These are phyloP conservation scores for Meloe dianella DNA, from an alignment of 2,888 invertebrate species.

Conservation along the genomic window DNA sequence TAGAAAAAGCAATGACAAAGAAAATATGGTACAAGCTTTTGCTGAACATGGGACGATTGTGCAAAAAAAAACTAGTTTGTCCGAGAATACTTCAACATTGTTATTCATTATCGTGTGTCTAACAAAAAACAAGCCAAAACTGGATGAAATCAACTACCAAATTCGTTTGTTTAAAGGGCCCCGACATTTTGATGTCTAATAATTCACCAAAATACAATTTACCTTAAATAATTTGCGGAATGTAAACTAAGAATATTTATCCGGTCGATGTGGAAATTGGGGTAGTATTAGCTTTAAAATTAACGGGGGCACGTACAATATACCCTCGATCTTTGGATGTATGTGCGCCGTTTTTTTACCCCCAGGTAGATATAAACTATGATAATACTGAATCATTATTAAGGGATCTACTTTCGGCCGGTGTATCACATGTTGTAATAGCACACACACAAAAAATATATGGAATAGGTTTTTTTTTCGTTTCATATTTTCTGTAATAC, in stretches of 20 bases:
- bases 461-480: neutral
- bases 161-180: neutral
- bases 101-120: constrained; percentile 1
- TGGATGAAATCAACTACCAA: neutral
- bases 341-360: neutral
- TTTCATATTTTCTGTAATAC: too few species aligned
- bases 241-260: constrained; percentile 28
- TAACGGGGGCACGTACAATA: neutral
- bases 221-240: constrained; percentile 24
- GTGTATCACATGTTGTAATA: neutral
- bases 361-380: neutral
- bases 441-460: neutral
- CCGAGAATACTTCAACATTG: neutral
- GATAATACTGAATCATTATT: neutral
- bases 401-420: neutral
- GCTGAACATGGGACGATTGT: neutral
- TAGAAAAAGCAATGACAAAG: neutral
- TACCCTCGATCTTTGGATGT: neutral
- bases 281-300: constrained; percentile 17
- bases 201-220: constrained; percentile 22
- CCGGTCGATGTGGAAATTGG: constrained; percentile 28
- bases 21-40: neutral
- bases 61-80: neutral
- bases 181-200: constrained; percentile 6
- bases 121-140: neutral